Percentiles rank a stretch among this genome's conserved stretches.
Conservation (phyloP, 2,888 invertebrate genomes). For the Blera fallax region DNA sequence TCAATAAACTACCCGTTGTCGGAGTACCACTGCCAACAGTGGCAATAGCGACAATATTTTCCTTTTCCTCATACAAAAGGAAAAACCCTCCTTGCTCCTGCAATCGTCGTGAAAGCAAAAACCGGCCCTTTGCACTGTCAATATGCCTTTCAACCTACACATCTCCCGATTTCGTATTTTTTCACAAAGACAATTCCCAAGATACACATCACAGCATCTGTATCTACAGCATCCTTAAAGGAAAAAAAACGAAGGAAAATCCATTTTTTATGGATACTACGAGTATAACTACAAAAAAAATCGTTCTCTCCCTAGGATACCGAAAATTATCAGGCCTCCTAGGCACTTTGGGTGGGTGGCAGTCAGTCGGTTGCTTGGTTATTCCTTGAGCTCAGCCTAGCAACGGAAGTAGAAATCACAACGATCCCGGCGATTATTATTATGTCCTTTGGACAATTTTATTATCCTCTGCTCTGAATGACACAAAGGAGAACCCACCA, state of each 20-base stretch:
- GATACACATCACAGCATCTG: background rate
- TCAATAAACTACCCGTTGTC: constrained; percentile 1
- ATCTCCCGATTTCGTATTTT: background rate
- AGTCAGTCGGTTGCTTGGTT: background rate
- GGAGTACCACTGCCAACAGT: background rate
- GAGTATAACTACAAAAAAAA: background rate
- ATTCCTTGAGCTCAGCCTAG: background rate
- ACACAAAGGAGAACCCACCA: background rate
- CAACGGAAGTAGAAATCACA: constrained; percentile 30
- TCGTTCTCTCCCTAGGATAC: constrained; percentile 2
- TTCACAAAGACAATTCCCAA: background rate
- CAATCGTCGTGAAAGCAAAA: constrained; percentile 21
- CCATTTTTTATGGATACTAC: background rate
- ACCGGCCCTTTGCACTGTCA: background rate
- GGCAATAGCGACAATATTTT: background rate
- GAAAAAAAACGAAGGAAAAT: background rate
- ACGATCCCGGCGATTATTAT: constrained; percentile 37
- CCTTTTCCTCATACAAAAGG: background rate
- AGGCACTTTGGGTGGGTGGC: background rate
- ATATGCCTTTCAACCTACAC: background rate
- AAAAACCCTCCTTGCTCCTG: background rate
- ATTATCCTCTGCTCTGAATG: constrained; percentile 21
- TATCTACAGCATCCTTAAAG: background rate
- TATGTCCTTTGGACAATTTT: constrained; percentile 48
- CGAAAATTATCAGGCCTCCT: background rate